These are phyloP conservation scores for Cynopterus brachyotis DNA, from an alignment of 2,113 vertebrate species.

Conservation along the genomic window DNA sequence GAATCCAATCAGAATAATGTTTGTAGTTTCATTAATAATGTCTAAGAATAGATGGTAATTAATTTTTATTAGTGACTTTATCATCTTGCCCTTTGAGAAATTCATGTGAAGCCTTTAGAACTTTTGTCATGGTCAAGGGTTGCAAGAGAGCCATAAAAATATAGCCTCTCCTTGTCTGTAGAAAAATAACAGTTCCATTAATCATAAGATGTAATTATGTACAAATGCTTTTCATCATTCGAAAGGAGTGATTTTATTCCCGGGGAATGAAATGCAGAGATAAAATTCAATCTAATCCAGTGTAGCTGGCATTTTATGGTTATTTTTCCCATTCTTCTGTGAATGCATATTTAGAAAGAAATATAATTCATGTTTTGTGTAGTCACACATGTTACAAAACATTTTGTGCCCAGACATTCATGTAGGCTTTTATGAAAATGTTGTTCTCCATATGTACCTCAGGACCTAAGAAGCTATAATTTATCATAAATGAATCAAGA, in stretches of 20 bases:
- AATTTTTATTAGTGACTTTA: constrained; percentile 60
- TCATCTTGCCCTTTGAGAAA: constrained; percentile 11
- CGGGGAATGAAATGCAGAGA: not conserved
- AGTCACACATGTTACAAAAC: not conserved
- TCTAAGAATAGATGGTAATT: not conserved
- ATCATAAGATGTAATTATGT: not conserved
- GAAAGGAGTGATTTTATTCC: not conserved
- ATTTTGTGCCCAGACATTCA: not conserved
- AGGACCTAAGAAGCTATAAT: not conserved
- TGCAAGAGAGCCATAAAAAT: not conserved
- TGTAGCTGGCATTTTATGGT: not conserved
- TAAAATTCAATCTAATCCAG: not conserved
- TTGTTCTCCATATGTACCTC: not conserved
- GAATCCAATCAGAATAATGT: constrained; percentile 32
- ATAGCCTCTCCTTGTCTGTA: not conserved
- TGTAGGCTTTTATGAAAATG: constrained; percentile 27
- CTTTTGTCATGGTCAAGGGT: not conserved
- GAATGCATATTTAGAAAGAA: constrained; percentile 22
- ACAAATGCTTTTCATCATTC: not conserved
- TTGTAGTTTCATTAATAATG: constrained; percentile 14
- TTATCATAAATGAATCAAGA: constrained; percentile 1
- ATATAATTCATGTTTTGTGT: not conserved
- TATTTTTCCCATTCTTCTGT: not conserved
- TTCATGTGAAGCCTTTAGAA: not conserved
- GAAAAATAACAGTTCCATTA: not conserved